Conservation (phyloP, 2,113 vertebrate species). For the Bothrops jararaca region DNA sequence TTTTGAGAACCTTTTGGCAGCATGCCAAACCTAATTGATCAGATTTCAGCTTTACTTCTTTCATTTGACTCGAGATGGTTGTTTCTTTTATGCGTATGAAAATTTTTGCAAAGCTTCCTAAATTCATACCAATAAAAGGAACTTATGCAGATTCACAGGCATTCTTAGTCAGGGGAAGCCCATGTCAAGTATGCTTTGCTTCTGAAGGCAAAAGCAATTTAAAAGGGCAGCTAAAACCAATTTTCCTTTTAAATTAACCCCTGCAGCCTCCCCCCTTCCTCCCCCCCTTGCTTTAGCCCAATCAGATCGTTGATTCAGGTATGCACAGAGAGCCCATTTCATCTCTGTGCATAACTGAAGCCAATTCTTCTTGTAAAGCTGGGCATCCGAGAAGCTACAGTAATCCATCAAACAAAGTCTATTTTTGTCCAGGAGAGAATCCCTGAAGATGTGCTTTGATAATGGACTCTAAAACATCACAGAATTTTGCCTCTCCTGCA, state of each 20-base stretch:
- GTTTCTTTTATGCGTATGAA: background rate
- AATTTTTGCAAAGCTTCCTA: background rate
- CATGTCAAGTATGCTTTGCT: background rate
- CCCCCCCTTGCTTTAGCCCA: background rate
- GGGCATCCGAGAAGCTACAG: slow-evolving; percentile 21
- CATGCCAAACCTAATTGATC: background rate
- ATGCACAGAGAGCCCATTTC: background rate
- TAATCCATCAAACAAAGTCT: slow-evolving; percentile 45
- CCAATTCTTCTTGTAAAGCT: slow-evolving; percentile 37
- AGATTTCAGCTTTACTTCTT: background rate
- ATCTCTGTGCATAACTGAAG: slow-evolving; percentile 24
- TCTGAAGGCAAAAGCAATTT: slow-evolving; percentile 11
- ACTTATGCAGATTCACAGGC: background rate
- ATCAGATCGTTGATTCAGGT: slow-evolving; percentile 19
- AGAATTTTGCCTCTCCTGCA: slow-evolving; percentile 24
- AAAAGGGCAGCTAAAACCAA: background rate
- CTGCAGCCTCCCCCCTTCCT: background rate
- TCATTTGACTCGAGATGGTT: background rate
- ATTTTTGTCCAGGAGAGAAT: slow-evolving; percentile 49
- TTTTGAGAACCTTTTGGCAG: background rate
- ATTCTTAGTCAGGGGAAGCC: background rate
- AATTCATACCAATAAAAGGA: background rate
- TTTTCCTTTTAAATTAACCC: slow-evolving; percentile 16
- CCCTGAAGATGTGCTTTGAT: slow-evolving; percentile 46
- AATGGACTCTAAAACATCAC: slow-evolving; percentile 42